Evolutionary conservation across 37 sponge, comb jelly and placozoan genomes (phyloP), one percentile per base, ranked within the genome.

Genomic region (Haliclona indistincta): DNA sequence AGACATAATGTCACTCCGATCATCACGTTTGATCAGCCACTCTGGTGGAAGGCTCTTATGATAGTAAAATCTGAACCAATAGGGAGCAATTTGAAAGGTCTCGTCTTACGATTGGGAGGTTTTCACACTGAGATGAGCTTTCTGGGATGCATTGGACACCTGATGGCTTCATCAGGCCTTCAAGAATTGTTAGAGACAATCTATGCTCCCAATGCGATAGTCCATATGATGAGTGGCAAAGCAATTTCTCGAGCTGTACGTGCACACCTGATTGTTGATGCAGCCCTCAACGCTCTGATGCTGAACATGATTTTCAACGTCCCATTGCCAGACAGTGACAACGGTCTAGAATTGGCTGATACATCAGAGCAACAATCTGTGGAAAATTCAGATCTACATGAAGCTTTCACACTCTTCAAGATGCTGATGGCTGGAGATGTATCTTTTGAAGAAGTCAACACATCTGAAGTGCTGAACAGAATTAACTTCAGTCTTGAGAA

Each of bases 31-130:
- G n/a, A n/a, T n/a, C n/a, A n/a, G 56, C 79, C 79, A 67, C 79
- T 78, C 41, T 78, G 79, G 69, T 78, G 79, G 79, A 78, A 78
- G 34, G 79, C 79, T 78, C 58, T 78, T 3, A 52, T 45, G 79
- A 78, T 78, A 37, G 38, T 78, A 68, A 69, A 49, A 45, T 41
- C 79, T 67, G 67, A 78, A 60, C 68, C 79, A 35, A 60, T 39
- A 37, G 68, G 39, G 4, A 78, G 79, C 34, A 42, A 78, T 78
- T 41, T 78, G 43, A 78, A 69, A 78, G 43, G 35, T 13, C 51
- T 78, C 35, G 69, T 78, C 23, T 29, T 78, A 23, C 76, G 64
- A 63, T 49, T 61, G 38, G 76, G 79, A 38, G 79, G 79, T 28
- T 65, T 78, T 53, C 79, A 78, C 58, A 67, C 54, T 1, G 34